Evolutionary conservation across 2,888 invertebrate genomes (phyloP).

Genomic region (Plutella xylostella): DNA sequence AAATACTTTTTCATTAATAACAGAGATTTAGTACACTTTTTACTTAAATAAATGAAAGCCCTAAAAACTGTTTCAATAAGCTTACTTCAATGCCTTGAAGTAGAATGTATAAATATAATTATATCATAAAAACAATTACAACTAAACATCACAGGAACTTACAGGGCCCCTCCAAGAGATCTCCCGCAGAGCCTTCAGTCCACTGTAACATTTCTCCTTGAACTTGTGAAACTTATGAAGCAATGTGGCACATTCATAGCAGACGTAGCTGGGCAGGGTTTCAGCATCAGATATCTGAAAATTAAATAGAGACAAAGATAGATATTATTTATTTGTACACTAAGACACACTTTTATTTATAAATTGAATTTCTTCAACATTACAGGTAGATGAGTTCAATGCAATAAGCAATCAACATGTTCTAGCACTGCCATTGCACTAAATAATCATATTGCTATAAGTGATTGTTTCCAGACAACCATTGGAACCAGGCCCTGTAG

Average conservation of each 20-base stretch:
- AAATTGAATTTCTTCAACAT: neutral
- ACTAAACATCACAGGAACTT: slow-evolving; percentile 21
- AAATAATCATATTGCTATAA: neutral
- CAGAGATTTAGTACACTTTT: too few species aligned
- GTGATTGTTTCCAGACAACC: neutral
- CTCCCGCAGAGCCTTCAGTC: slow-evolving; percentile 34
- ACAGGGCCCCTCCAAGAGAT: slow-evolving; percentile 38
- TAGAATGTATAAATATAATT: too few species aligned
- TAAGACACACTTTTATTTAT: slow-evolving; percentile 1
- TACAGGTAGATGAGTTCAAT: slow-evolving; percentile 7
- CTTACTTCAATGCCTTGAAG: too few species aligned
- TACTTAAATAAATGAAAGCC: too few species aligned
- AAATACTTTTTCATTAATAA: too few species aligned
- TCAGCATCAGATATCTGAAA: slow-evolving; percentile 36
- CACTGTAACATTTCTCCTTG: slow-evolving; percentile 42
- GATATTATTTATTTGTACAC: neutral
- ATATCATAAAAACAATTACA: too few species aligned
- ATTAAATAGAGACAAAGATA: neutral
- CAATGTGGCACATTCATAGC: slow-evolving; percentile 44
- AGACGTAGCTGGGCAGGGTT: slow-evolving; percentile 40
- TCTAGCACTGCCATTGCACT: neutral
- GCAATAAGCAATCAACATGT: too few species aligned
- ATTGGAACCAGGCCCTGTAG: neutral
- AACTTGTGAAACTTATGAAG: slow-evolving; percentile 48
- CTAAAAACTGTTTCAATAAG: too few species aligned